Base-by-base conservation (phyloP, 2,888 invertebrate species). In the Rotaria macrura region DNA sequence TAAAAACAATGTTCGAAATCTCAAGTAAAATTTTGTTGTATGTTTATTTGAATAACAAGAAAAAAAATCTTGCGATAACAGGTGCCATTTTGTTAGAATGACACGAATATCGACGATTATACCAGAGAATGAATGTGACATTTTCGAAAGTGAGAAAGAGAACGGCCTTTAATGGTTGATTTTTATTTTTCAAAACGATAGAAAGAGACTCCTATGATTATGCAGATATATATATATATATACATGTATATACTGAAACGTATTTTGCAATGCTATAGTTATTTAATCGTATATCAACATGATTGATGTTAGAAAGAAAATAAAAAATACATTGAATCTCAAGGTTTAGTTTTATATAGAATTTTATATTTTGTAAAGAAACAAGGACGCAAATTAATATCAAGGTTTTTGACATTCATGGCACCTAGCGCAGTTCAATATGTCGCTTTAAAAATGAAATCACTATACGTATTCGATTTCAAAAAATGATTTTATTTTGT, bases 151-250 rank as follows among this genome's bases (percentile, higher is more conserved):
- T 34, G 34, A 65, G 65, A 65, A 65, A 65, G 65, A 65, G 65
- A 65, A 65, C 65, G 65, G 65, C 65, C 65, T 65, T 65, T 65
- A 65, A 65, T 65, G 34, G 65, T 34, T 34, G 65, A 65, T 65
- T 65, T 65, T 65, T 34, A 65, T 65, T 65, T 65, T 65, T 65
- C 65, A 65, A 65, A 65, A 65, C 38, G 34, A 65, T 20, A 65
- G 65, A 38, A 34, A 65, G 20, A 65, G 65, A 65, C 65, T 34
- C 17, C 65, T 34, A 34, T 34, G 20, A 65, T 65, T 65, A 65
- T 65, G 17, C 65, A 34, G 20, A 3, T 6, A 65, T 65, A 65
- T 20, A n/a, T n/a, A n/a, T n/a, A n/a, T n/a, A n/a, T n/a, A n/a
- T n/a, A n/a, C n/a, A n/a, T n/a, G n/a, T n/a, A n/a, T n/a, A 34